Base-by-base conservation (phyloP, 92 coral and sea anemone species). In the Zoanthus sansibaricus region DNA sequence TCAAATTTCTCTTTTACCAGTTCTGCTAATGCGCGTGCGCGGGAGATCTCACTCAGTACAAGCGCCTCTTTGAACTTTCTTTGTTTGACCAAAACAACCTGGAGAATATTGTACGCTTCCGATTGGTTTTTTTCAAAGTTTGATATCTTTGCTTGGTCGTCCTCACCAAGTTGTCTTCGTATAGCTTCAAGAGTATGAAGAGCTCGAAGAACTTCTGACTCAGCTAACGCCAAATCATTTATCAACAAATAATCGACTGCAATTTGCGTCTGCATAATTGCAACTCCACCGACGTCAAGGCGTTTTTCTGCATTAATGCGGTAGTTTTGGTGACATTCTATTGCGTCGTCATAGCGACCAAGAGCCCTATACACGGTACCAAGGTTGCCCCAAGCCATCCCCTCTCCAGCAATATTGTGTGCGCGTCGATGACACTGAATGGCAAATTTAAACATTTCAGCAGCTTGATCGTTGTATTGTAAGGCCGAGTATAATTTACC, bases 301-400 rank as follows among this genome's bases (percentile, higher is more conserved):
- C 94, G 90, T 56, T 91, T 89, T 46, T 86, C 76, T 5, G 94
- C 94, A 76, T 92, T 92, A 54, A 86, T 88, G 48, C 93, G 79
- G 78, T 92, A 92, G 77, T 89, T 86, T 0, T 79, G 7, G 33
- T 91, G 94, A 42, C 92, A 91, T 1, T 47, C 77, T 42, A 91
- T 91, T 2, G 94, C 94, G 44, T 88, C 88, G 49, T 91, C 71
- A 52, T 75, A 88, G 32, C 62, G 88, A 45, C 85, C 92, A n/a
- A 91, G 69, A 13, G 84, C 74, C 76, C 94, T 79, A 70, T 91
- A 84, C 1, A 89, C 94, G 30, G 92, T 84, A 47, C 94, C 94
- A 17, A 91, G 87, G 47, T 91, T 91, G 5, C 94, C 94, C 94
- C 94, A 88, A 1, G 94, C 94, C 94, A 91, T 91, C 11, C 94